A percentile compares a stretch with the other conserved stretches of the same genome.
Evolutionary conservation across 1,140 invertebrate genomes (phyloP).

Genomic region (Dinothrombium tinctorium): DNA sequence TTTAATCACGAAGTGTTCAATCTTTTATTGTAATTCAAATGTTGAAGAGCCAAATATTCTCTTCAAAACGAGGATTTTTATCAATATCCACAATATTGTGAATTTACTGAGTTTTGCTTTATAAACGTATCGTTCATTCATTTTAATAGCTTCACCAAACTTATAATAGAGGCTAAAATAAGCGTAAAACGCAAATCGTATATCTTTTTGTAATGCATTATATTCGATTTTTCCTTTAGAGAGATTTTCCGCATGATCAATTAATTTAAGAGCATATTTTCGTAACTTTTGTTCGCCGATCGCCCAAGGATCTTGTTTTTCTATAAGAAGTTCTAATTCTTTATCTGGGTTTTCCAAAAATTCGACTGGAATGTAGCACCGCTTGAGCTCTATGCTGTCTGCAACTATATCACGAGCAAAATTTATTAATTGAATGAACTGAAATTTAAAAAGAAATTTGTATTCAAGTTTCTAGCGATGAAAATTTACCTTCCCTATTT

Average conservation of each 20-base stretch:
- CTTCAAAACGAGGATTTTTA: no score
- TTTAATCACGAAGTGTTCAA: no score
- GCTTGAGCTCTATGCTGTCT: neutral
- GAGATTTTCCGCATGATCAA: neutral
- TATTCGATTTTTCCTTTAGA: neutral
- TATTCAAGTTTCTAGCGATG: neutral
- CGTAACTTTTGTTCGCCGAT: neutral
- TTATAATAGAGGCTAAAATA: neutral
- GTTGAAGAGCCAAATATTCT: no score
- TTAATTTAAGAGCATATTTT: neutral
- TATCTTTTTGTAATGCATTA: neutral
- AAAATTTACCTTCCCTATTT: neutral
- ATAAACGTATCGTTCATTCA: neutral
- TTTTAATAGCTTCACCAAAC: neutral
- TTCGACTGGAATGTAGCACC: neutral
- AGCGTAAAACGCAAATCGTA: neutral
- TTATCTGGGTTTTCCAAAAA: neutral
- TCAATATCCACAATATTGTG: neutral
- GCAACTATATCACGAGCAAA: conserved; percentile 1
- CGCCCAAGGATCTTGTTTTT: neutral
- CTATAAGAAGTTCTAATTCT: neutral
- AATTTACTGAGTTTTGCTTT: neutral
- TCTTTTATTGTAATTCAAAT: no score
- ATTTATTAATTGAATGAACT: neutral
- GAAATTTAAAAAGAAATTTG: neutral